Evolutionary conservation across 2,888 invertebrate genomes (phyloP).

Genomic region (Chrysotoxum bicinctum): DNA sequence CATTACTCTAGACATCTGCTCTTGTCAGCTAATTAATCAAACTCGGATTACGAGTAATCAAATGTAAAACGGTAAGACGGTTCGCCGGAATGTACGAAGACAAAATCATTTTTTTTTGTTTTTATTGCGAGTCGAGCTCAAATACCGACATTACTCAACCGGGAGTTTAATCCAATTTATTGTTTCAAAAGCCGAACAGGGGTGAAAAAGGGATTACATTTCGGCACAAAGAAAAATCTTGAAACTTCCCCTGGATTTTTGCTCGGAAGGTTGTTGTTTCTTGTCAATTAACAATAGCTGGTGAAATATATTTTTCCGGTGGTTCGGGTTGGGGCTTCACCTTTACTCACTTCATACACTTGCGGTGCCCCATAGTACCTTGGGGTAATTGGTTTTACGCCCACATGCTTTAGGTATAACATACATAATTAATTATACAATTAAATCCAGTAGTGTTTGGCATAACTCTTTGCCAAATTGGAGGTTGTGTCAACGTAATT

Average conservation of each 20-base stretch:
- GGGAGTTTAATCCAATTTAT: slow-evolving; percentile 65
- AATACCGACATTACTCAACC: slow-evolving; percentile 32
- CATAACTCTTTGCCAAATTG: slow-evolving; percentile 12
- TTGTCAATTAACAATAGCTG: slow-evolving; percentile 52
- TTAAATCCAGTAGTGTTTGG: slow-evolving; percentile 56
- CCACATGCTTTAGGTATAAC: slow-evolving; percentile 31
- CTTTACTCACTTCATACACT: neutral
- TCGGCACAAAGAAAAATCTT: slow-evolving; percentile 17
- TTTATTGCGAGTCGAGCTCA: slow-evolving; percentile 9
- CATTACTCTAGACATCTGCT: slow-evolving; percentile 46
- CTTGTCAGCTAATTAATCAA: slow-evolving; percentile 68
- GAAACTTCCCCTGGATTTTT: slow-evolving; percentile 36
- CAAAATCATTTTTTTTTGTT: neutral
- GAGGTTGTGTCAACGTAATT: neutral
- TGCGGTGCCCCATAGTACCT: neutral
- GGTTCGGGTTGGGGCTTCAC: neutral
- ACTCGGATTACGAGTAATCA: slow-evolving; percentile 7
- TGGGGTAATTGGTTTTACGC: slow-evolving; percentile 24
- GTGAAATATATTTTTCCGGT: slow-evolving; percentile 5
- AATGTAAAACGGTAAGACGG: slow-evolving; percentile 11
- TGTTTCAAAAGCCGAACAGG: slow-evolving; percentile 12
- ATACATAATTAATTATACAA: slow-evolving; percentile 54
- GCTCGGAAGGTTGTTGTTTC: slow-evolving; percentile 26
- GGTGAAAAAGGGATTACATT: slow-evolving; percentile 10
- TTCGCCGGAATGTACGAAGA: slow-evolving; percentile 13